Percentiles rank a stretch among this genome's conserved stretches.
Conservation (phyloP, 1,140 invertebrate genomes). For the Rhyacophila brunnea region DNA sequence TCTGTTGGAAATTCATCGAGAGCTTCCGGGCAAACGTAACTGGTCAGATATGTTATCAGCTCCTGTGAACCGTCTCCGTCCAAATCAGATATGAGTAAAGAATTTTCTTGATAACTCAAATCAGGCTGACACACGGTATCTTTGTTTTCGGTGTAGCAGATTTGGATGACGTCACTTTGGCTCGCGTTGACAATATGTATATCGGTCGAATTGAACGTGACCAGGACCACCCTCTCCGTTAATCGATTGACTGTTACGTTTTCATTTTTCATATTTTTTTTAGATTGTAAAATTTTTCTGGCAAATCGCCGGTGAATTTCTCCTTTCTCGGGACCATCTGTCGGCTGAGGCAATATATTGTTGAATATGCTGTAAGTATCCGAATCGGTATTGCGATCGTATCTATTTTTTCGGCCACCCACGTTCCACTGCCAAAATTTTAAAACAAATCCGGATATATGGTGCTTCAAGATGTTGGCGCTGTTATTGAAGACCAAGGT, state of each 20-base stretch:
- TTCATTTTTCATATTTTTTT: slow-evolving; percentile 24
- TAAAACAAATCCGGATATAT: slow-evolving; percentile 69
- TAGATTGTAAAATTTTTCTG: slow-evolving; percentile 6
- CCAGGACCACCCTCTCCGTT: slow-evolving; percentile 71
- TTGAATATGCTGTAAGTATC: slow-evolving; percentile 48
- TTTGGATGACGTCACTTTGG: slow-evolving; percentile 68
- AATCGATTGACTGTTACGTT: slow-evolving; percentile 56
- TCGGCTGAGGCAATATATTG: slow-evolving; percentile 41
- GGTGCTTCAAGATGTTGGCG: slow-evolving; percentile 49
- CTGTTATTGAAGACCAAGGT: slow-evolving; percentile 57
- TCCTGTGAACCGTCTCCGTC: slow-evolving; percentile 71
- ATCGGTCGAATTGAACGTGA: slow-evolving; percentile 70
- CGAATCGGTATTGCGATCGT: slow-evolving; percentile 47
- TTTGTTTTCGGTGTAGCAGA: slow-evolving; percentile 59
- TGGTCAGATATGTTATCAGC: slow-evolving; percentile 71
- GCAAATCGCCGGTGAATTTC: slow-evolving; percentile 45
- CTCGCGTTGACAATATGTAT: slow-evolving; percentile 71
- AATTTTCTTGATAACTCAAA: slow-evolving; percentile 65
- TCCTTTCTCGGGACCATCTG: slow-evolving; percentile 44
- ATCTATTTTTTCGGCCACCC: slow-evolving; percentile 49
- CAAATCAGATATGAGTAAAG: slow-evolving; percentile 68
- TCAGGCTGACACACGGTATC: slow-evolving; percentile 68
- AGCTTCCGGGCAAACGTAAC: slow-evolving; percentile 54
- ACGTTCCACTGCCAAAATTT: slow-evolving; percentile 77
- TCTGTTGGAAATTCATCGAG: slow-evolving; percentile 44